phyloP scores from a whole-genome alignment of 2,888 invertebrate species.

The Torymus aiolomorphi region DNA sequence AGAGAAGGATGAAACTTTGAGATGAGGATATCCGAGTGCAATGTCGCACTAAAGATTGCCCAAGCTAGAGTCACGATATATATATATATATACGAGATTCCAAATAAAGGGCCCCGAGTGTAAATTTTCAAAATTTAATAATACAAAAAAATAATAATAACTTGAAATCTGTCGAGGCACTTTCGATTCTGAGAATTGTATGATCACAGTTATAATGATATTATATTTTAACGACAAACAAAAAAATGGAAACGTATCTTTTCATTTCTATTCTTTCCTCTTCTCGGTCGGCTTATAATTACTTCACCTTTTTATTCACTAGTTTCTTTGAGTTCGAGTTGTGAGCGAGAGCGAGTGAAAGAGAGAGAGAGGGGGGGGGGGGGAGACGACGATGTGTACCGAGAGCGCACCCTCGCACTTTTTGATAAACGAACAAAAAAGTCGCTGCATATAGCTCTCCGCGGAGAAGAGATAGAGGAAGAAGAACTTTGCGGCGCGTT shows the following conservation, averaged over 20 bases:
- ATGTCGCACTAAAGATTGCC: constrained; percentile 4
- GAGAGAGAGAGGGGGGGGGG: too few relatives aligned
- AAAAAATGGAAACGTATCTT: constrained; percentile 6
- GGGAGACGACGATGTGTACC: neutral
- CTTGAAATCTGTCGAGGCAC: constrained; percentile 41
- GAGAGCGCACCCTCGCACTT: constrained; percentile 16
- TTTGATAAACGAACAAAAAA: constrained; percentile 42
- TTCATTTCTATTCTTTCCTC: too few relatives aligned
- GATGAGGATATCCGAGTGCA: constrained; percentile 21
- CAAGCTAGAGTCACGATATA: constrained; percentile 10
- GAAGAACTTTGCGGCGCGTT: constrained; percentile 58
- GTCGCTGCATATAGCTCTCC: constrained; percentile 2
- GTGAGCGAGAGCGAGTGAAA: too few relatives aligned
- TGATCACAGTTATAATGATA: constrained; percentile 38
- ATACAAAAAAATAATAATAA: too few relatives aligned
- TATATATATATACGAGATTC: constrained; percentile 26
- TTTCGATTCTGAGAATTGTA: constrained; percentile 53
- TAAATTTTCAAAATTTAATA: constrained; percentile 13
- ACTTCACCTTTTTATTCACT: constrained; percentile 43
- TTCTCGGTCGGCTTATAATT: constrained; percentile 17
- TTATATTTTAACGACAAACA: constrained; percentile 33
- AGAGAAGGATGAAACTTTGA: constrained; percentile 30
- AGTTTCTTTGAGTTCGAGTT: constrained; percentile 38
- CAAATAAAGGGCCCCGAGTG: neutral
- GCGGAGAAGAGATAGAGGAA: neutral